These are phyloP conservation scores for Eupithecia subumbrata DNA, from an alignment of 2,888 invertebrate species.

Conservation along the genomic window DNA sequence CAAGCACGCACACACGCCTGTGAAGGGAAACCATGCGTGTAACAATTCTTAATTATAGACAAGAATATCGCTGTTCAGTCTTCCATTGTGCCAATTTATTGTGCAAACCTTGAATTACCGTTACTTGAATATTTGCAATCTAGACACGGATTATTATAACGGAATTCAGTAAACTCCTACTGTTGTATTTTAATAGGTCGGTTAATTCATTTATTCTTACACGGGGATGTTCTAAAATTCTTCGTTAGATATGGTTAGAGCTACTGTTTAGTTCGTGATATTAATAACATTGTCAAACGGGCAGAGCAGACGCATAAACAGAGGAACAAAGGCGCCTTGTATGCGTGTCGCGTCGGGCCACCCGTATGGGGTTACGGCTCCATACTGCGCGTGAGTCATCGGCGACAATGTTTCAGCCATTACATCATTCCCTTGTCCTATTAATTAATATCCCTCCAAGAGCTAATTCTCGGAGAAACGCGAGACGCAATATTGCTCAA, in stretches of 20 bases:
- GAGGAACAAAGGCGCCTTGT: conserved; percentile 39
- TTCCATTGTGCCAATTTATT: conserved; percentile 41
- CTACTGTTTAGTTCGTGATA: neutral
- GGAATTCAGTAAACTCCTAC: conserved; percentile 49
- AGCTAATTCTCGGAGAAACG: conserved; percentile 31
- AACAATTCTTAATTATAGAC: conserved; percentile 48
- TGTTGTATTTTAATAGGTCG: conserved; percentile 44
- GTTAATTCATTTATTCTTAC: conserved; percentile 8
- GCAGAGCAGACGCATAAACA: conserved; percentile 28
- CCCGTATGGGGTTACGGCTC: conserved; percentile 49
- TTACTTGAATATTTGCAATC: conserved; percentile 46
- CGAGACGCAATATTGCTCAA: conserved; percentile 38
- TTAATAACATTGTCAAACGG: conserved; percentile 17
- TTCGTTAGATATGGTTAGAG: neutral
- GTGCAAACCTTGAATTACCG: conserved; percentile 46
- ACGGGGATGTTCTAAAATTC: conserved; percentile 12
- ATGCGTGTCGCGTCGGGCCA: conserved; percentile 52
- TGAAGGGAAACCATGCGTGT: conserved; percentile 44
- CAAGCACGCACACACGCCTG: conserved; percentile 40
- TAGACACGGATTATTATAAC: conserved; percentile 50
- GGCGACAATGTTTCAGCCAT: conserved; percentile 42
- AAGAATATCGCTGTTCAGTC: conserved; percentile 37
- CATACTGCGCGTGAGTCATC: conserved; percentile 53
- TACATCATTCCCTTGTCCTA: conserved; percentile 49
- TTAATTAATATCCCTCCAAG: conserved; percentile 46